Conservation (phyloP, 2,797 vertebrate species). For the Caiman crocodilus region DNA sequence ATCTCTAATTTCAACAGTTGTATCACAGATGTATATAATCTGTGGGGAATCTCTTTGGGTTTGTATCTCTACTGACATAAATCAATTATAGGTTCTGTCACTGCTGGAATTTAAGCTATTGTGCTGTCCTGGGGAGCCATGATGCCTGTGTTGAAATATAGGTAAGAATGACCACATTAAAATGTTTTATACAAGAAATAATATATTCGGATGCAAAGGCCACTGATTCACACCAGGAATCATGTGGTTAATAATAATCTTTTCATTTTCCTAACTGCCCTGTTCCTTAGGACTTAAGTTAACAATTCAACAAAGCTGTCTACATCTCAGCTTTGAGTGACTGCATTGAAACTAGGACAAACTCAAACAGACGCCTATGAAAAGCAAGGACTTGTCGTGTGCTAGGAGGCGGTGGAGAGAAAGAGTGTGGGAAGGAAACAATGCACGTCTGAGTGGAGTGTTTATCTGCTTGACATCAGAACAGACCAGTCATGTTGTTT, state of each 20-base stretch:
- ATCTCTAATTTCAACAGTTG: background rate
- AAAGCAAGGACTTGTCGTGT: constrained; percentile 78
- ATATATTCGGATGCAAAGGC: background rate
- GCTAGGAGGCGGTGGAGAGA: constrained; percentile 56
- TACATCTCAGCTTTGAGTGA: constrained; percentile 81
- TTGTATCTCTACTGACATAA: background rate
- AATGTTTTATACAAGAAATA: background rate
- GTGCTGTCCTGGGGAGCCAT: background rate
- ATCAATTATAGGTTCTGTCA: background rate
- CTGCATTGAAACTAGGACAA: constrained; percentile 81
- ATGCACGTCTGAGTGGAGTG: constrained; percentile 66
- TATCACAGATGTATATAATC: background rate
- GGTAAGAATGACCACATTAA: background rate
- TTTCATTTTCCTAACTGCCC: constrained; percentile 37
- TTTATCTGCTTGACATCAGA: constrained; percentile 91
- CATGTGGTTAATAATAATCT: constrained; percentile 75
- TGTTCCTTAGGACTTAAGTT: constrained; percentile 77
- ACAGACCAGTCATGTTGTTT: constrained; percentile 85
- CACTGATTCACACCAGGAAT: background rate
- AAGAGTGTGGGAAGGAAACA: constrained; percentile 72
- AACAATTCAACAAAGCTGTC: constrained; percentile 79
- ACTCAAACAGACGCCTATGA: constrained; percentile 83
- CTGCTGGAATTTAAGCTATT: background rate
- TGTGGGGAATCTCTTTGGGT: background rate
- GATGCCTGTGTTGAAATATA: background rate